Conservation (phyloP, 2,797 vertebrate species). For the Leuciscus waleckii region DNA sequence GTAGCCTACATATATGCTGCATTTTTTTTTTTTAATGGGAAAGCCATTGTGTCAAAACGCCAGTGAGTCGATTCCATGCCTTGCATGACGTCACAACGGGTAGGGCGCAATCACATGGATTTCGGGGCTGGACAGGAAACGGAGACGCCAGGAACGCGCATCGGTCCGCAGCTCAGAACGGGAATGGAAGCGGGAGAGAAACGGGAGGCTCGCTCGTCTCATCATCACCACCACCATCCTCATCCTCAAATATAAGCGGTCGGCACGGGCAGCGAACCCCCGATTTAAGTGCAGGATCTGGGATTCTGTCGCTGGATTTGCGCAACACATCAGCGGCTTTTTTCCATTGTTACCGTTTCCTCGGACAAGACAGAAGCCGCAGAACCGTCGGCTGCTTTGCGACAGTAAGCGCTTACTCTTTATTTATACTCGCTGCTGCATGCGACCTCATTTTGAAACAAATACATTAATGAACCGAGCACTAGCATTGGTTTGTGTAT, state of each 20-base stretch:
- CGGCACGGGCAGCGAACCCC: conserved; percentile 22
- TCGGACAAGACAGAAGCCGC: conserved; percentile 35
- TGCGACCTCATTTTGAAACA: not conserved
- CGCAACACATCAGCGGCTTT: conserved; percentile 50
- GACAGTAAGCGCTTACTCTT: conserved; percentile 57
- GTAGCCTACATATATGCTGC: not conserved
- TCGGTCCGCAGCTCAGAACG: conserved; percentile 57
- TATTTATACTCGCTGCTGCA: not conserved
- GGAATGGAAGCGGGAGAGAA: conserved; percentile 58
- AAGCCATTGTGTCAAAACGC: not conserved
- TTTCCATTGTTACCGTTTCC: conserved; percentile 55
- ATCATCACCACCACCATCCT: not conserved
- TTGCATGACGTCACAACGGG: conserved; percentile 56
- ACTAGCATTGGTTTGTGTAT: not conserved
- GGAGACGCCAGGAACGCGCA: conserved; percentile 62
- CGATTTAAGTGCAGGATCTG: not conserved
- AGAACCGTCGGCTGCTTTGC: conserved; percentile 49
- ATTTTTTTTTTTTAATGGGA: not conserved
- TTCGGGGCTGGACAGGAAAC: conserved; percentile 69
- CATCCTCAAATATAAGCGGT: conserved; percentile 25
- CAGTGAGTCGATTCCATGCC: conserved; percentile 6
- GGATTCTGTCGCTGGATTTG: conserved; percentile 38
- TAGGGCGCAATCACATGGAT: conserved; percentile 54
- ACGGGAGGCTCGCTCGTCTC: conserved; percentile 36
- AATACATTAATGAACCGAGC: not conserved